Percentiles rank a stretch among this genome's conserved stretches.
Conservation (phyloP, 2,797 vertebrate species). For the Serranus cabrilla region DNA sequence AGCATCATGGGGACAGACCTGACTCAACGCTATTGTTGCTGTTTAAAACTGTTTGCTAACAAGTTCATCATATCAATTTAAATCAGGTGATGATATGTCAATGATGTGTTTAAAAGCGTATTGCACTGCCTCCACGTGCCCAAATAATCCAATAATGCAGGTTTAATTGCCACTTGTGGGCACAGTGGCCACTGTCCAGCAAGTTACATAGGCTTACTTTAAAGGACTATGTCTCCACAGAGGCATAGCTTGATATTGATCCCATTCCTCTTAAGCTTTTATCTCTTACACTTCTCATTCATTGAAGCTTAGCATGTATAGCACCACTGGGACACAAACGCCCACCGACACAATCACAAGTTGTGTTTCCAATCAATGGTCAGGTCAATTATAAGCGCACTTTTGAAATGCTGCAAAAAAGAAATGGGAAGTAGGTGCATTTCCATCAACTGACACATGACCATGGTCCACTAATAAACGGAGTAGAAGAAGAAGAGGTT, state of each 20-base stretch:
- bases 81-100: slow-evolving; percentile 3
- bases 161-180: slow-evolving; percentile 27
- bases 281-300: slow-evolving; percentile 13
- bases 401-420: too few relatives aligned
- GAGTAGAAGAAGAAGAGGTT: too few relatives aligned
- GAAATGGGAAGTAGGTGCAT: too few relatives aligned
- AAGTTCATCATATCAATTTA: not conserved
- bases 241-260: not conserved
- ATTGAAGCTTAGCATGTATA: slow-evolving; percentile 1
- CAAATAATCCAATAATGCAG: slow-evolving; percentile 16
- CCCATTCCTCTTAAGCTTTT: slow-evolving; percentile 2
- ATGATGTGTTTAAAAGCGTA: not conserved
- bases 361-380: too few relatives aligned
- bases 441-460: too few relatives aligned
- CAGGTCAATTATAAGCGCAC: too few relatives aligned
- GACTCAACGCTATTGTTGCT: not conserved
- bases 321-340: slow-evolving; percentile 16
- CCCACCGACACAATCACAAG: slow-evolving; percentile 21
- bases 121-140: not conserved
- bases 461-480: too few relatives aligned
- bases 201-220: slow-evolving; percentile 7
- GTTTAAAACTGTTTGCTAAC: not conserved
- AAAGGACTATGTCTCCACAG: slow-evolving; percentile 3
- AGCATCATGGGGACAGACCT: not conserved
- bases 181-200: not conserved